phyloP scores from a whole-genome alignment of 2,888 invertebrate genomes.

The Coelopa pilipes region DNA sequence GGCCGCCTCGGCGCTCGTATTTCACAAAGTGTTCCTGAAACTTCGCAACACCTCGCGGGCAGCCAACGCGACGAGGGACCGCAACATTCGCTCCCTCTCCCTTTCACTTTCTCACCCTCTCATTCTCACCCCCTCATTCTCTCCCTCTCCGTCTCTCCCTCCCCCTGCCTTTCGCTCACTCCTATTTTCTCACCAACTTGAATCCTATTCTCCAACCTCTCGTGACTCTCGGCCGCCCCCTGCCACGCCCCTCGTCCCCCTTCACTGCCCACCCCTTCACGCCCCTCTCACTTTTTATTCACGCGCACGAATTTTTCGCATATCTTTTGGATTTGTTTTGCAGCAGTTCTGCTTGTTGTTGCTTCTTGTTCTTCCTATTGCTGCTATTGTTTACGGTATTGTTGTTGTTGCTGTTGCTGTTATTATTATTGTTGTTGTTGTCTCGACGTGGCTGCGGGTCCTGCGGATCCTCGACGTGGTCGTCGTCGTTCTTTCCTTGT shows the following conservation, averaged over 20 bases:
- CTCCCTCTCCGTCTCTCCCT: neutral
- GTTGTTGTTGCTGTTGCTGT: conserved; percentile 2
- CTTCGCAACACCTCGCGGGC: conserved; percentile 21
- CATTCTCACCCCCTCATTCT: too few species aligned
- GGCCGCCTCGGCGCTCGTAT: neutral
- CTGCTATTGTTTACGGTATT: neutral
- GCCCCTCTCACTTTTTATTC: neutral
- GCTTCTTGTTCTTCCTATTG: neutral
- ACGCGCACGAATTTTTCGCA: conserved; percentile 30
- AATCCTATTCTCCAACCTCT: neutral
- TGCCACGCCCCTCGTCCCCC: neutral
- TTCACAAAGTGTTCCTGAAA: conserved; percentile 24
- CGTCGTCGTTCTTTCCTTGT: neutral
- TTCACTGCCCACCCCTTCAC: neutral
- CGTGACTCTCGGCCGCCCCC: neutral
- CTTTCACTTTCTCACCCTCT: neutral
- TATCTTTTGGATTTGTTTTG: conserved; percentile 31
- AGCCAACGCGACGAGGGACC: neutral
- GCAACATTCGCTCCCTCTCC: neutral
- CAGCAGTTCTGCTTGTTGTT: conserved; percentile 2
- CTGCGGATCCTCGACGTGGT: neutral
- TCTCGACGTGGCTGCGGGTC: neutral
- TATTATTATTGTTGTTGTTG: neutral
- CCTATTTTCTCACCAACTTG: neutral
- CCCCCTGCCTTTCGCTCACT: neutral